These are phyloP conservation scores for Cheirogaleus medius DNA, from an alignment of 2,113 vertebrate genomes.

Conservation along the genomic window DNA sequence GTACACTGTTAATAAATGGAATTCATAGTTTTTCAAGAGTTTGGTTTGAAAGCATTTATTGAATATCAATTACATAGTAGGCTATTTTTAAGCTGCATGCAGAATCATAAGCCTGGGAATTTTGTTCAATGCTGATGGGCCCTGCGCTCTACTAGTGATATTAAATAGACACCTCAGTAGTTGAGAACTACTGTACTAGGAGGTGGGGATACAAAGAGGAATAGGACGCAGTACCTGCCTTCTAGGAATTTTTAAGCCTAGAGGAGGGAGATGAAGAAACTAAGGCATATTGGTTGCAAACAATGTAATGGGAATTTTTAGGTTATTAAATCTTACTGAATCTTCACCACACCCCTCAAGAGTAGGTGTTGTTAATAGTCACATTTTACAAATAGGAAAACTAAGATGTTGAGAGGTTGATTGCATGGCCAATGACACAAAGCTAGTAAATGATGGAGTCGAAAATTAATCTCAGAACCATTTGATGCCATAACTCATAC, in stretches of 20 bases:
- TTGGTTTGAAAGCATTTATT: neutral
- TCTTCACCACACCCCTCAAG: neutral
- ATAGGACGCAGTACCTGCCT: neutral
- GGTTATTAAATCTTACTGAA: neutral
- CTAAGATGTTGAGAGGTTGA: neutral
- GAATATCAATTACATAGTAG: neutral
- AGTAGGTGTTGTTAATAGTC: neutral
- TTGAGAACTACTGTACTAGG: neutral
- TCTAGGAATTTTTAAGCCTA: neutral
- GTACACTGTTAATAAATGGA: neutral
- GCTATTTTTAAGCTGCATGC: neutral
- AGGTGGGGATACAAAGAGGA: neutral
- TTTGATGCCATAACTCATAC: neutral
- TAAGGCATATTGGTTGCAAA: neutral
- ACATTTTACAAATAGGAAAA: neutral
- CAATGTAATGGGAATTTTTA: neutral
- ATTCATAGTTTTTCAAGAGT: neutral
- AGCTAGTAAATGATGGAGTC: neutral
- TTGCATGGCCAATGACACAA: neutral
- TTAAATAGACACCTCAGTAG: neutral
- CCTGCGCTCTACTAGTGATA: neutral
- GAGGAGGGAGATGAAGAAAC: neutral
- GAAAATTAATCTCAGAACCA: neutral
- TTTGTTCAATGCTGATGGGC: neutral
- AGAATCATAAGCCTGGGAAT: neutral